Evolutionary conservation across 2,888 invertebrate species (phyloP), one percentile per base, ranked within the genome.

Genomic region (Allophyes oxyacanthae): DNA sequence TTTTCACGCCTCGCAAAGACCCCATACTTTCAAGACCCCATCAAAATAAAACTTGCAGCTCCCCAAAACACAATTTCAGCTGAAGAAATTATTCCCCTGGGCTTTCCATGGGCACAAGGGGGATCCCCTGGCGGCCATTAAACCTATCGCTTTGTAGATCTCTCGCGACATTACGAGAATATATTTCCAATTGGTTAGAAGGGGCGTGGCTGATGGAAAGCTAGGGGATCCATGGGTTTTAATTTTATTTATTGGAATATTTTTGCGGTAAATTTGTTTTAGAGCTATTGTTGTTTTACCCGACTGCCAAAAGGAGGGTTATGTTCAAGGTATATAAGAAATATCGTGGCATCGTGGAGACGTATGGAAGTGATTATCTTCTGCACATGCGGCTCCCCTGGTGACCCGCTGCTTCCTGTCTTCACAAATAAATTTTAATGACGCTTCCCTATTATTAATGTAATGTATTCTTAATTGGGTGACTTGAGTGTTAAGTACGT

Each of bases 81-180:
- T 63, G 63, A 57, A 61, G 59, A 72, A 72, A 74, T 76, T 64
- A 69, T 71, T 67, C 77, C 70, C 64, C 41, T 52, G 64, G 55
- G 75, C n/a, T 61, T 51, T 54, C 55, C 37, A 63, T 72, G 64
- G 74, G 64, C 53, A 59, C 50, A 28, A 37, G 51, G 38, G 68
- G 30, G 48, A 71, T 72, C 74, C 73, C 78, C 50, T 41, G 70
- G 64, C 77, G 76, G 74, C 75, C 79, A 82, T 84, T 85, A 83
- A 73, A 81, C 65, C 79, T 84, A 84, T 86, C 85, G 75, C 59
- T 76, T 75, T 72, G 77, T 79, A 82, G 82, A 84, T 86, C 85
- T 83, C 74, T 56, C 56, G 74, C 79, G 83, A 85, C 85, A 82
- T 84, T 83, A 81, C 75, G 76, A 72, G 79, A 78, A 83, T 83